Percentiles rank a stretch among this genome's conserved stretches.
These are phyloP conservation scores for Chaetodon trifascialis DNA, from an alignment of 2,113 vertebrate species.

Conservation along the genomic window DNA sequence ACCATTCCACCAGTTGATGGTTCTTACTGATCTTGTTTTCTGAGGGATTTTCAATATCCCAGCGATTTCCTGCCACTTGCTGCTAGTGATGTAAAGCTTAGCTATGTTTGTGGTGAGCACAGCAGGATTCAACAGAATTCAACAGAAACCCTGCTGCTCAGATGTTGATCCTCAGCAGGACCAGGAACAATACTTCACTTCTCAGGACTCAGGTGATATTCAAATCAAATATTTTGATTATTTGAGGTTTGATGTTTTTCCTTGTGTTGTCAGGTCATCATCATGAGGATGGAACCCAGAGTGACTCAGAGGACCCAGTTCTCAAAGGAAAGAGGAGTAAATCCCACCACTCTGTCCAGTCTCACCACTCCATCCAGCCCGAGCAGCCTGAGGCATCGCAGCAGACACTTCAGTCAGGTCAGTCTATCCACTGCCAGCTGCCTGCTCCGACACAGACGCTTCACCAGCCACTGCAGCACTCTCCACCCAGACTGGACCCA, in stretches of 20 bases:
- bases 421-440: not conserved
- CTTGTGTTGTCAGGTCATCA: conserved; percentile 86
- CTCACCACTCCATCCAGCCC: conserved; percentile 49
- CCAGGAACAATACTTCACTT: not conserved
- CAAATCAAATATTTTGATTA: not conserved
- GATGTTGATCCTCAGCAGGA: too few species aligned
- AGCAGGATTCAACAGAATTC: too few species aligned
- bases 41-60: too few species aligned
- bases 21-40: too few species aligned
- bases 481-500: conserved; percentile 46
- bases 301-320: conserved; percentile 92
- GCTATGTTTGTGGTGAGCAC: too few species aligned
- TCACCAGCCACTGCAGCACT: conserved; percentile 51
- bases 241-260: not conserved
- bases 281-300: conserved; percentile 97
- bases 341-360: conserved; percentile 60
- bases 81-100: too few species aligned
- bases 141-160: too few species aligned
- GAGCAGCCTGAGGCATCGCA: conserved; percentile 49
- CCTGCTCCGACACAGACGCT: conserved; percentile 14
- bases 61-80: too few species aligned
- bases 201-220: not conserved
- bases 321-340: conserved; percentile 78
- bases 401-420: conserved; percentile 44
- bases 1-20: too few species aligned